A percentile compares a stretch with the other conserved stretches of the same genome.
Evolutionary conservation across 1,140 invertebrate genomes (phyloP).

Genomic region (Marisa cornuarietis): DNA sequence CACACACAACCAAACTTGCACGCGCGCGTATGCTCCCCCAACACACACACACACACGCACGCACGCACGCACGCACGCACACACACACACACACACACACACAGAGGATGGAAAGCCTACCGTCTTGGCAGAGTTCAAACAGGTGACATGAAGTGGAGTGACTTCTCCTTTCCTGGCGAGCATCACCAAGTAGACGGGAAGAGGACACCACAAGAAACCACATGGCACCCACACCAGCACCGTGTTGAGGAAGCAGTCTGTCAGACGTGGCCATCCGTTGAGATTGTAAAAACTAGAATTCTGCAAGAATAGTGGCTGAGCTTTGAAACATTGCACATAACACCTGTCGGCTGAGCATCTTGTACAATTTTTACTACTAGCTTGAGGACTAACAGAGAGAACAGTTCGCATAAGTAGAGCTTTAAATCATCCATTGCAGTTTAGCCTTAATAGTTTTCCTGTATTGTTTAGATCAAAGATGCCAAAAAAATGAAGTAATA

Average conservation of each 20-base stretch:
- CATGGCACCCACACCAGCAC: slow-evolving; percentile 88
- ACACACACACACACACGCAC: background rate
- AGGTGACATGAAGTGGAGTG: slow-evolving; percentile 28
- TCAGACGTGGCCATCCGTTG: too few relatives aligned
- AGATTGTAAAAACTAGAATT: too few relatives aligned
- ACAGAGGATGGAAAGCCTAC: slow-evolving; percentile 15
- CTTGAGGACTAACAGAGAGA: too few relatives aligned
- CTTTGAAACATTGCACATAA: too few relatives aligned
- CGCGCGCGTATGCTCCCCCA: too few relatives aligned
- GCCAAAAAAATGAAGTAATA: too few relatives aligned
- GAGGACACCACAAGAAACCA: slow-evolving; percentile 82
- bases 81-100: background rate
- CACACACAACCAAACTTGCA: too few relatives aligned
- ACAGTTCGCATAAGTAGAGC: too few relatives aligned
- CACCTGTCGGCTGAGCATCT: too few relatives aligned
- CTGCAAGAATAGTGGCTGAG: too few relatives aligned
- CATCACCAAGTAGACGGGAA: slow-evolving; percentile 81
- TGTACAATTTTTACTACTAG: too few relatives aligned
- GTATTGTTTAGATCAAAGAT: background rate
- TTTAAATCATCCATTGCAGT: background rate
- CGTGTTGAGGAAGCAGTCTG: slow-evolving; percentile 50
- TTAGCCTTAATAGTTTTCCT: background rate
- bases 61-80: background rate
- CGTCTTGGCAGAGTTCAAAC: slow-evolving; percentile 44
- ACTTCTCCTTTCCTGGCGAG: slow-evolving; percentile 60